Base-by-base conservation (phyloP, 2,113 vertebrate genomes). In the Tympanuchus pallidicinctus region DNA sequence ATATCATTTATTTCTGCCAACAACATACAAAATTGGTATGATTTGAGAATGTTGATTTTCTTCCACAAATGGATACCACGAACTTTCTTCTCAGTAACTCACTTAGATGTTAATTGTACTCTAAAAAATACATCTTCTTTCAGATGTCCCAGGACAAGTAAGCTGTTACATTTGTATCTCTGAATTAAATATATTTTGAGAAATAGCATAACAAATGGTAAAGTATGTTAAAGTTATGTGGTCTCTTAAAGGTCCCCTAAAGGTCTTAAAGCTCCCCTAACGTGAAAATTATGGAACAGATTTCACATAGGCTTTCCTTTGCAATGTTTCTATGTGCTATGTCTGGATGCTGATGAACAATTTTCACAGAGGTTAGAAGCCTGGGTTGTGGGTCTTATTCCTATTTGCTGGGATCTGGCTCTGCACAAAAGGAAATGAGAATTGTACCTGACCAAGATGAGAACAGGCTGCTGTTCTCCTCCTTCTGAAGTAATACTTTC, bases 401-500 rank as follows among this genome's bases (percentile, higher is more conserved):
- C 25, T 72, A 0, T 2, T 74, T 73, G 3, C 64, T 45, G 70
- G 36, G 56, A 59, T 57, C 48, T 80, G 54, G 1, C 24, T 66
- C n/a, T 14, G 32, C 45, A 64, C 48, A 56, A 59, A 85, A 18
- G 8, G 42, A 70, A 28, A 40, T 47, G 18, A 56, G 43, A 80
- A 65, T 54, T 36, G 27, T 32, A 57, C 7, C 2, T 24, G 52
- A 73, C 79, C 5, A 12, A 82, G 54, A 63, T 38, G 54, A 82
- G 25, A 54, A 82, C 48, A 72, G 64, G 63, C 16, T 66, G 25
- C 71, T 73, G 40, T 73, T 94, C 48, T 77, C 24, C 16, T 73
- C 43, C 66, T 86, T 72, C 54, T 70, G 70, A 89, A 90, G 65
- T 65, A 27, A 36, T 24, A 59, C 20, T 87, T 82, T 47, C 30